Percentiles rank a stretch among this genome's conserved stretches.
phyloP scores from a whole-genome alignment of 2,888 invertebrate species.

The Petrophora chlorosata region DNA sequence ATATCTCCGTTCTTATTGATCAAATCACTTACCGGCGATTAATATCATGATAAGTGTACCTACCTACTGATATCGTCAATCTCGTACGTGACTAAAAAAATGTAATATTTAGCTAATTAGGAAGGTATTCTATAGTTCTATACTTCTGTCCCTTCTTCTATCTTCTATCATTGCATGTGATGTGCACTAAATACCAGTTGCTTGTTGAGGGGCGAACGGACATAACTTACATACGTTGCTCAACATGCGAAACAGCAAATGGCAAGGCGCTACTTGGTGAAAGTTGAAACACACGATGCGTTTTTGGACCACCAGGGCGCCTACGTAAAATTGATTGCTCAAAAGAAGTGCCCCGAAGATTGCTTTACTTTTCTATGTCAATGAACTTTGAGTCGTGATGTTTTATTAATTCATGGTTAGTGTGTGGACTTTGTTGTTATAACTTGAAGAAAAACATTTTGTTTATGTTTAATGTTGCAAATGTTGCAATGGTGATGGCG shows the following conservation, averaged over 20 bases:
- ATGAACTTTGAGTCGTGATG: constrained; percentile 16
- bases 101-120: too few species aligned
- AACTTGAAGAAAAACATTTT: constrained; percentile 10
- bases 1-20: too few species aligned
- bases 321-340: constrained; percentile 25
- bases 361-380: constrained; percentile 19
- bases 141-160: too few species aligned
- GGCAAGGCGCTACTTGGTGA: constrained; percentile 46
- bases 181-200: constrained; percentile 18
- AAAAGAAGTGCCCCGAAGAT: constrained; percentile 14
- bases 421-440: constrained; percentile 17
- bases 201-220: constrained; percentile 21
- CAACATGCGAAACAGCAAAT: constrained; percentile 47
- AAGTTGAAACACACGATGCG: constrained; percentile 53
- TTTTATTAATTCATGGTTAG: constrained; percentile 8
- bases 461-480: constrained; percentile 14
- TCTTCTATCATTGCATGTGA: too few species aligned
- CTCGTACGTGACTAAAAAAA: too few species aligned
- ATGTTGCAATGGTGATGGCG: constrained; percentile 15
- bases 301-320: constrained; percentile 38
- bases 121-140: too few species aligned
- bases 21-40: too few species aligned
- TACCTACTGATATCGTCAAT: too few species aligned
- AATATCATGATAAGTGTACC: too few species aligned
- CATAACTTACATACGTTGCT: constrained; percentile 39